A percentile compares a stretch with the other conserved stretches of the same genome.
Conservation (phyloP, 2,113 vertebrate genomes). For the Gobiocypris rarus region DNA sequence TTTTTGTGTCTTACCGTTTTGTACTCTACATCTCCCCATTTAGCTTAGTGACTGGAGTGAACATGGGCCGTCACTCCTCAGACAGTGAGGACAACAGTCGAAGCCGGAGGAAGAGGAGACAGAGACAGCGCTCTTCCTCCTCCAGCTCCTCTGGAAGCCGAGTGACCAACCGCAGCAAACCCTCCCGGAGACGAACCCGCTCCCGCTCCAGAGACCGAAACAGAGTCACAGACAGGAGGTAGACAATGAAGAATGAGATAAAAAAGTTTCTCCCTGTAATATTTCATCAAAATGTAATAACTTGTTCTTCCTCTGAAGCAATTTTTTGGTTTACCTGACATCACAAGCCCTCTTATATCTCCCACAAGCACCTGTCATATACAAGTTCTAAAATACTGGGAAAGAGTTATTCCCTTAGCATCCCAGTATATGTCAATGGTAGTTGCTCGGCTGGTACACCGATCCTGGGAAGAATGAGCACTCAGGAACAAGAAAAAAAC, state of each 20-base stretch:
- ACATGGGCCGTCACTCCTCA: constrained; percentile 90
- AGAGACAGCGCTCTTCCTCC: constrained; percentile 81
- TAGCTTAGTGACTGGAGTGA: constrained; percentile 36
- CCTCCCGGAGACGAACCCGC: constrained; percentile 81
- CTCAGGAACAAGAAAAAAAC: not conserved
- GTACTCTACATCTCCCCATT: not conserved
- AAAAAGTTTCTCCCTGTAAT: constrained; percentile 17
- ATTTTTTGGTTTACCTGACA: not conserved
- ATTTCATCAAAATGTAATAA: constrained; percentile 14
- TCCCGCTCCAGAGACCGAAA: constrained; percentile 86
- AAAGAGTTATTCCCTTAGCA: not conserved
- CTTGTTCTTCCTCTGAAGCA: not conserved
- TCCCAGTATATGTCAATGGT: not conserved
- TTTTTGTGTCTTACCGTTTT: not conserved
- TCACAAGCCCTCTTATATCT: not conserved
- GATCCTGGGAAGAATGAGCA: not conserved
- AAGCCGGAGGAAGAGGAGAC: constrained; percentile 87
- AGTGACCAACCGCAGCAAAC: constrained; percentile 81
- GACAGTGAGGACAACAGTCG: constrained; percentile 89
- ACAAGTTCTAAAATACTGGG: not conserved
- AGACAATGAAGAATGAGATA: not conserved
- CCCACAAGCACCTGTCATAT: not conserved
- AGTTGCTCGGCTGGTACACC: not conserved
- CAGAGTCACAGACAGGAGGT: constrained; percentile 74
- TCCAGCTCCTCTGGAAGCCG: constrained; percentile 87